Percentiles rank a stretch among this genome's conserved stretches.
phyloP scores from a whole-genome alignment of 2,888 invertebrate genomes.

The Neoaliturus tenellus region DNA sequence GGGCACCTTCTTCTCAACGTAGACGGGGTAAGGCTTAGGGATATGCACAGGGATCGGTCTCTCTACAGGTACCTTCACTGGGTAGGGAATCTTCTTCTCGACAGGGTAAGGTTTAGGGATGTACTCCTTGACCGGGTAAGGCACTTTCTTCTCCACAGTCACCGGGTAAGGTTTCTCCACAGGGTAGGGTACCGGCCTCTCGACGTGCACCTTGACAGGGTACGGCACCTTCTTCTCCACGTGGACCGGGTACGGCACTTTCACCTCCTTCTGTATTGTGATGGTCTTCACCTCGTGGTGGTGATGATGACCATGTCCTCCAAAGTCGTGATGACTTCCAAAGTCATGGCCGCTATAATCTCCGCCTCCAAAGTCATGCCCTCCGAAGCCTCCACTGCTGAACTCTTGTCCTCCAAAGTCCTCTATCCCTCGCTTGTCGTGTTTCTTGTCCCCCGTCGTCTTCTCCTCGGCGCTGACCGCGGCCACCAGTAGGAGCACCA shows the following conservation, averaged over 20 bases:
- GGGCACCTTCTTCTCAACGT: conserved; percentile 65
- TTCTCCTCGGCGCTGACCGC: conserved; percentile 22
- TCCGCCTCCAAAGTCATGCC: conserved; percentile 32
- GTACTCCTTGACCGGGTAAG: conserved; percentile 65
- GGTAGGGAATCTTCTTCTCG: conserved; percentile 64
- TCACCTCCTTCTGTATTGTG: conserved; percentile 64
- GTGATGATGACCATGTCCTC: conserved; percentile 40
- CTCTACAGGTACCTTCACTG: conserved; percentile 65
- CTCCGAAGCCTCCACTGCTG: conserved; percentile 25
- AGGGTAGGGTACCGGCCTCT: conserved; percentile 65
- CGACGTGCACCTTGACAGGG: conserved; percentile 66
- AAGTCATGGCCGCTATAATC: conserved; percentile 38
- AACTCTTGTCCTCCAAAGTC: conserved; percentile 44
- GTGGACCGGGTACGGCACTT: conserved; percentile 67
- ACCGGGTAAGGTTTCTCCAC: conserved; percentile 67
- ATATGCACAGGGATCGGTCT: conserved; percentile 65
- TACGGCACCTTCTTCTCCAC: conserved; percentile 68
- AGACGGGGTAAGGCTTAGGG: conserved; percentile 65
- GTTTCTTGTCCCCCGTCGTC: background rate
- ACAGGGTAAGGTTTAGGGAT: conserved; percentile 66
- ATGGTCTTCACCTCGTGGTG: conserved; percentile 57
- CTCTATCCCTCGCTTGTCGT: conserved; percentile 54
- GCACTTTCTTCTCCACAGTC: conserved; percentile 65
- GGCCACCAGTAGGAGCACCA: conserved; percentile 34
- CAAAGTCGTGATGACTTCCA: conserved; percentile 39